A percentile compares a stretch with the other conserved stretches of the same genome.
phyloP scores from a whole-genome alignment of 2,888 invertebrate genomes.

The Branchellion lobata region DNA sequence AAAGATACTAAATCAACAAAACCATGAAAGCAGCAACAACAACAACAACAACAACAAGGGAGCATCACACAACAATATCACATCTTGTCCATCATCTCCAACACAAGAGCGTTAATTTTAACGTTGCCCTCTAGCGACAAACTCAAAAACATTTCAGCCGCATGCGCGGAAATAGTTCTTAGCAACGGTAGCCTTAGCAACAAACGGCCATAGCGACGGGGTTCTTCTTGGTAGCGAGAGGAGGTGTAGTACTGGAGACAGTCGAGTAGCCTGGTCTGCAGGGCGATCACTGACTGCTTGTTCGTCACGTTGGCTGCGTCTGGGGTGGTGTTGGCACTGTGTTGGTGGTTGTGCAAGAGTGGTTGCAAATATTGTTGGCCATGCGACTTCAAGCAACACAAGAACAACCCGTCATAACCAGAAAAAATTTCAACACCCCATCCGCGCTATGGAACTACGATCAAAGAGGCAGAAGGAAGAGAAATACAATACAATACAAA shows the following conservation, averaged over 20 bases:
- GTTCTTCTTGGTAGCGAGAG: constrained; percentile 55
- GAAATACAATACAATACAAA: no score
- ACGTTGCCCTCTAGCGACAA: constrained; percentile 59
- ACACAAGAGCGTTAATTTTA: constrained; percentile 60
- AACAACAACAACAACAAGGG: not conserved
- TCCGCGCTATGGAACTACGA: no score
- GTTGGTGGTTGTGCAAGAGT: not conserved
- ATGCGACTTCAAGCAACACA: not conserved
- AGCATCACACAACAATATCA: not conserved
- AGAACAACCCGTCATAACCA: not conserved
- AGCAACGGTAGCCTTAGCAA: constrained; percentile 60
- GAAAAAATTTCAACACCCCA: not conserved
- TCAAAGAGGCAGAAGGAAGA: no score
- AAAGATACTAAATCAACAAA: no score
- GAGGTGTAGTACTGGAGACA: constrained; percentile 58
- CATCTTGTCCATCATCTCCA: constrained; percentile 58
- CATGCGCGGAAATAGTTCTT: constrained; percentile 60
- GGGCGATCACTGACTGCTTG: constrained; percentile 55
- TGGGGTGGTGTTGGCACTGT: constrained; percentile 49
- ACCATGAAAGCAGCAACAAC: not conserved
- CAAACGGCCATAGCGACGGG: constrained; percentile 59
- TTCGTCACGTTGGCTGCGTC: constrained; percentile 60
- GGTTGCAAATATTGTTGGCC: not conserved
- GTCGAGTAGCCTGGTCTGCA: constrained; percentile 59
- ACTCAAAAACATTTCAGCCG: constrained; percentile 60